Base-by-base conservation (phyloP, 2,113 vertebrate species). In the Echinops telfairi region DNA sequence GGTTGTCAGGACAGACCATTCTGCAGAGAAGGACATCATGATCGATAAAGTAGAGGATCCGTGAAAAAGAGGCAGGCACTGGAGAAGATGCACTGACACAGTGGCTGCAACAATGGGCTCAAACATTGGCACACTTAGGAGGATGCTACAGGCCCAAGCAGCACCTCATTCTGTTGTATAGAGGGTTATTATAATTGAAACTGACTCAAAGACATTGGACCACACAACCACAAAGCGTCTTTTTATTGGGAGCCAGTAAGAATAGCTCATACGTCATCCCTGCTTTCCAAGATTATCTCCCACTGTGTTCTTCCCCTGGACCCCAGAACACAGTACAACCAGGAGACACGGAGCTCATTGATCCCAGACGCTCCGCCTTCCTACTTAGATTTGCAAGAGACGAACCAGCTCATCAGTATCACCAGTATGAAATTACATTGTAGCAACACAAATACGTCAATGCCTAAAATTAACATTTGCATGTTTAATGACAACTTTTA, bases 401-500 rank as follows among this genome's bases (percentile, higher is more conserved):
- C 68, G 47, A 87, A 29, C 19, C 27, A 75, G 68, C 22, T 89
- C 43, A 66, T 79, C 1, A n/a, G 20, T 75, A 75, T 23, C 12
- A 75, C 0, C 1, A 57, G 38, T 23, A 11, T 43, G 87, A 87
- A 92, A 70, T 57, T 31, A 64, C 66, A 94, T 43, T 83, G 31
- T 36, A 73, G 31, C 20, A n/a, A 78, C 6, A 3, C 1, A 70
- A 89, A 62, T 40, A 33, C 86, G 75, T 66, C 15, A 75, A 33
- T 36, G 81, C 33, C 38, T 38, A 38, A 78, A 93, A 58, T 15
- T 33, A 53, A 73, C 25, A 60, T n/a, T 6, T 15, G 78, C 64
- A 31, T 20, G 19, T 70, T 60, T n/a, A 94, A 29, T 15, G 58
- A 47, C 76, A 88, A 85, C 43, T 64, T 82, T 76, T 70, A 25